Base-by-base conservation (phyloP, 2,888 invertebrate genomes). In the Ryuthela nishihirai region DNA sequence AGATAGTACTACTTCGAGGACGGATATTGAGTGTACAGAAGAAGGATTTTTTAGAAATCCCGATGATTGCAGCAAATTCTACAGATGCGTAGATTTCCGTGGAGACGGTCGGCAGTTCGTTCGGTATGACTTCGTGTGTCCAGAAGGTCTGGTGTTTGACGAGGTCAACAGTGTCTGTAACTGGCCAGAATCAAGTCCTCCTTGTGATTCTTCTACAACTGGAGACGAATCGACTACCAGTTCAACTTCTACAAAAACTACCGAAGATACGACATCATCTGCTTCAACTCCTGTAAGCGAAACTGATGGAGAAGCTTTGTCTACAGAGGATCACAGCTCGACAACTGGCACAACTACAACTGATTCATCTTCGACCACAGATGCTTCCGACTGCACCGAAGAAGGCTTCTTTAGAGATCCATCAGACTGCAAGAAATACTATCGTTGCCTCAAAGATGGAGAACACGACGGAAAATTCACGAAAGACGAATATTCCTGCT, bases 11-110 rank as follows among this genome's bases (percentile, higher is more conserved):
- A 18, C 18, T 29, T 4, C 26, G 3, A 25, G 17, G 3, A 25
- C 4, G 4, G 35, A 35, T 26, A 9, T 24, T 18, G 53, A 65
- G 35, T 67, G 67, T 35, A 54, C 46, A 12, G 48, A 62, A 44
- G 43, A 36, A 38, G 67, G 67, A 26, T 54, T 60, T 25, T 67
- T 63, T 41, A 45, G 64, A 20, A 49, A 64, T 36, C 59, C 47
- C 18, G 58, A 62, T 9, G 53, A 61, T 46, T 65, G 61, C 47
- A 65, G 23, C 62, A 79, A 86, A 45, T 88, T 87, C 76, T 87
- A 87, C 72, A 82, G 87, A 59, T 88, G 87, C 71, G 86, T 87
- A 12, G 87, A 87, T 72, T 87, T 86, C 71, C 82, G 86, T 69
- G 87, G 87, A 70, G 82, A 81, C 44, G 78, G 83, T 0, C 83